Evolutionary conservation across 1,140 invertebrate genomes (phyloP).

Genomic region (Agrilus planipennis): DNA sequence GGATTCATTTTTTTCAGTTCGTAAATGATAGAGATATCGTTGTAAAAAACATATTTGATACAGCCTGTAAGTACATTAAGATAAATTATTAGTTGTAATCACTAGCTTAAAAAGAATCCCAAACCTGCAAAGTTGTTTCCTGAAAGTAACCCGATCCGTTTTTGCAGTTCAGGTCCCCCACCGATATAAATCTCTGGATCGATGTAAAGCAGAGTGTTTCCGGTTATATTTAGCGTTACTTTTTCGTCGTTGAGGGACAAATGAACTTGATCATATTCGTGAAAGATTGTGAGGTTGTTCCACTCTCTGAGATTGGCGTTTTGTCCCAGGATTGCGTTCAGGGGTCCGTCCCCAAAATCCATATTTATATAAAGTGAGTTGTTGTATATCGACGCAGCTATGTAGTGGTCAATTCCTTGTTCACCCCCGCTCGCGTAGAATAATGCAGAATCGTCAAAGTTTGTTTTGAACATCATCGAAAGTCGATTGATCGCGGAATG

Average conservation of each 20-base stretch:
- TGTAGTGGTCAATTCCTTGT: conserved; percentile 63
- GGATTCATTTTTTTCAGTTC: conserved; percentile 69
- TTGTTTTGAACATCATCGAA: conserved; percentile 78
- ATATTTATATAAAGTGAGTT: conserved; percentile 67
- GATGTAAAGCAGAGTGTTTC: conserved; percentile 68
- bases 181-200: conserved; percentile 90
- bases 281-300: conserved; percentile 82
- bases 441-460: conserved; percentile 74
- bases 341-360: conserved; percentile 68
- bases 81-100: too few relatives aligned
- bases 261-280: conserved; percentile 57
- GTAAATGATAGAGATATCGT: conserved; percentile 82
- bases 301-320: conserved; percentile 59
- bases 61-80: too few relatives aligned
- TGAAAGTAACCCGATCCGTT: conserved; percentile 60
- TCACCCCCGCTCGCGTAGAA: conserved; percentile 82
- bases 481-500: conserved; percentile 77
- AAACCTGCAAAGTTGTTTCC: conserved; percentile 59
- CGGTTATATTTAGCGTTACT: conserved; percentile 55
- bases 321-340: conserved; percentile 51
- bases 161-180: conserved; percentile 56
- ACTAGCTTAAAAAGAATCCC: too few relatives aligned
- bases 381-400: conserved; percentile 68
- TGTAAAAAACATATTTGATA: conserved; percentile 85
- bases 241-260: conserved; percentile 62